Evolutionary conservation across 2,113 vertebrate species (phyloP), one percentile per base, ranked within the genome.

Genomic region (Carassius gibelio): DNA sequence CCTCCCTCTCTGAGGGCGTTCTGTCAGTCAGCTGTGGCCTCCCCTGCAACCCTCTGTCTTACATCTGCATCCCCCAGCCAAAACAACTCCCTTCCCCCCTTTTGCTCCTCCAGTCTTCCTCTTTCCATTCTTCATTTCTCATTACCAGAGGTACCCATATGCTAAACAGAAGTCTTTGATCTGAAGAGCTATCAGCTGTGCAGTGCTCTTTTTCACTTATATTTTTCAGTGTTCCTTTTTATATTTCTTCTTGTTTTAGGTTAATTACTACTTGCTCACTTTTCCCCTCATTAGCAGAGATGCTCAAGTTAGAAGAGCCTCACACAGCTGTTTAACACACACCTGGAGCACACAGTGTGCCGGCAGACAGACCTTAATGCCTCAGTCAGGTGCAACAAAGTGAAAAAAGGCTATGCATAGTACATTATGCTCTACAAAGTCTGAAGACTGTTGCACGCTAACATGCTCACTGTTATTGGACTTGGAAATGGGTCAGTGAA

Each of bases 21-120:
- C 93, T 92, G 90, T 90, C 91, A 85, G 91, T 91, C 94, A 94
- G 94, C 93, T 94, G 94, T 88, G 89, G 77, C 87, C 92, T 90
- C 90, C 90, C 89, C 90, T 92, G 90, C 90, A 86, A 90, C 77
- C 89, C 89, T 91, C 90, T 92, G 92, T 88, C 52, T 77, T 85
- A 21, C 88, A 94, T 92, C 93, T 94, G 92, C 84, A 88, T 85
- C 68, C 36, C 57, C 34, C 68, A 71, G 36, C 68, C 17, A 42
- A 42, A 71, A 71, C 19, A 38, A 10, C 8, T 38, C 68, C 68
- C 68, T 71, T 38, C 87, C 82, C 69, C 8, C 9, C 68, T 69
- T 19, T 38, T 80, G 45, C 21, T 45, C 59, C 34, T 52, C 23
- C 38, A 34, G 50, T 71, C 42, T 36, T 50, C 45, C 75, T 62